These are phyloP conservation scores for Pheosia gnoma DNA, from an alignment of 2,888 invertebrate species.

Conservation along the genomic window DNA sequence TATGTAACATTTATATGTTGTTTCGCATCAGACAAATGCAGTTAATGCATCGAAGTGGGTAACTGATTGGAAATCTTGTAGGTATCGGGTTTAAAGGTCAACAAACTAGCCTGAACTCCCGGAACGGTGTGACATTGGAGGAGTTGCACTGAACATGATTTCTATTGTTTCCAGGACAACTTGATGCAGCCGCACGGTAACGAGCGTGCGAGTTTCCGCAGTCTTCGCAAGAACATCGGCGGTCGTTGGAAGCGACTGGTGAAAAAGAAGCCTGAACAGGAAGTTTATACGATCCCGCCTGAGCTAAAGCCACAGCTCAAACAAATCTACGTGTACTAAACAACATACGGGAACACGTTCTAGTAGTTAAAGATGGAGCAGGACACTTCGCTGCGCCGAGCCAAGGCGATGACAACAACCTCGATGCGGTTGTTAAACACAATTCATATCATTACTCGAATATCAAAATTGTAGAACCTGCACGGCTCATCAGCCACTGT, in stretches of 20 bases:
- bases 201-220: constrained; percentile 91
- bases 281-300: constrained; percentile 93
- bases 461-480: constrained; percentile 68
- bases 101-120: constrained; percentile 46
- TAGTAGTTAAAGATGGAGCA: constrained; percentile 68
- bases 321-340: constrained; percentile 94
- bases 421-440: constrained; percentile 68
- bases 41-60: constrained; percentile 62
- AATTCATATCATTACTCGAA: constrained; percentile 75
- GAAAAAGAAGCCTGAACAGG: constrained; percentile 92
- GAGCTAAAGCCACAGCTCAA: constrained; percentile 94
- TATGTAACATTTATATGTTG: constrained; percentile 62
- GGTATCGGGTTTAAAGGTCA: constrained; percentile 54
- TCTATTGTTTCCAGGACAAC: constrained; percentile 87
- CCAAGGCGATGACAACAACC: constrained; percentile 63
- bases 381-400: constrained; percentile 68
- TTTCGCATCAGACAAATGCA: constrained; percentile 57
- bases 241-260: constrained; percentile 94
- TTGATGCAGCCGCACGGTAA: constrained; percentile 88
- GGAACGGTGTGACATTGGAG: constrained; percentile 24
- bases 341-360: constrained; percentile 38
- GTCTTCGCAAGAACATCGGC: constrained; percentile 93
- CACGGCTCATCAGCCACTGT: constrained; percentile 61
- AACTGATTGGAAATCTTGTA: constrained; percentile 58
- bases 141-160: constrained; percentile 41